phyloP scores from a whole-genome alignment of 2,888 invertebrate species.

The Meiosimyza decipiens region DNA sequence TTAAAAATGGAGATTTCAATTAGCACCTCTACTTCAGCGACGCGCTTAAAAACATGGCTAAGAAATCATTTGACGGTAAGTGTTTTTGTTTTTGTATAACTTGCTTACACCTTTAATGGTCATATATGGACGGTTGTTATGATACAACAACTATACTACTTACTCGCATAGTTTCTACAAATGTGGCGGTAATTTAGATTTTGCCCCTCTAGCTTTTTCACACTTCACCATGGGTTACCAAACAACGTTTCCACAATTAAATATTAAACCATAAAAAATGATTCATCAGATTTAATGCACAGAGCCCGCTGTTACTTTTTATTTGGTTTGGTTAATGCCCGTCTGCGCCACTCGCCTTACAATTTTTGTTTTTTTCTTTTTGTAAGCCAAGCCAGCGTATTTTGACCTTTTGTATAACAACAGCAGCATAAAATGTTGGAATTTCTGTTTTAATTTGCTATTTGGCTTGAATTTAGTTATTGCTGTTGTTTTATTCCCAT shows the following conservation, averaged over 20 bases:
- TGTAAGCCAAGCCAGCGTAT: constrained; percentile 16
- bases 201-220: too few species aligned
- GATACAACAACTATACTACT: too few species aligned
- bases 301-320: neutral
- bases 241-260: neutral
- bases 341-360: neutral
- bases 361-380: constrained; percentile 5
- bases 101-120: neutral
- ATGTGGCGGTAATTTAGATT: too few species aligned
- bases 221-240: neutral
- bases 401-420: constrained; percentile 28
- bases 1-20: constrained; percentile 39
- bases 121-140: neutral
- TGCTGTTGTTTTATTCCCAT: neutral
- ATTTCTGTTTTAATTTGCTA: constrained; percentile 6
- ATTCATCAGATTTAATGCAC: constrained; percentile 14
- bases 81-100: constrained; percentile 12
- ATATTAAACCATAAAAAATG: constrained; percentile 14
- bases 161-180: too few species aligned
- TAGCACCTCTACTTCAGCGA: constrained; percentile 22
- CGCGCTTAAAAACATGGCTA: neutral
- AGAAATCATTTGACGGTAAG: constrained; percentile 20
- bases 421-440: constrained; percentile 12
- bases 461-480: constrained; percentile 3
- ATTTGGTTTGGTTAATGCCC: neutral